Base-by-base conservation (phyloP, 2,888 invertebrate genomes). In the Epirrhoe tristata region DNA sequence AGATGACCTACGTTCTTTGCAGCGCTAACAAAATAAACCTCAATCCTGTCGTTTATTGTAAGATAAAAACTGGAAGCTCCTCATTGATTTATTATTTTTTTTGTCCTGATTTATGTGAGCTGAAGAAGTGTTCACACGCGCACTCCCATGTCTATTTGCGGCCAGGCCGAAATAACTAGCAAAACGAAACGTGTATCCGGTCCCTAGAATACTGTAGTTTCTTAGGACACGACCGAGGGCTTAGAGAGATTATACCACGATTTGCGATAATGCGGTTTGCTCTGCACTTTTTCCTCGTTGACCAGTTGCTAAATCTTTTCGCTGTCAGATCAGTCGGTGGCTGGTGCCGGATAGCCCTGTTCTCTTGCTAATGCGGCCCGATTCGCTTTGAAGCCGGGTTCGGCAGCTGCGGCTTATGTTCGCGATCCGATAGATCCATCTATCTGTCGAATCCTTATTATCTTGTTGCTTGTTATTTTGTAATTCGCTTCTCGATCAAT, bases 181-280 rank as follows among this genome's bases (percentile, higher is more conserved):
- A 82, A 86, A 88, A 87, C 81, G 82, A 81, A 85, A 84, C 84
- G 82, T 82, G 81, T 84, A 84, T 87, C 85, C 85, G 85, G 86
- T 81, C 80, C 80, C 81, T 81, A 80, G 77, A 67, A 71, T 73
- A 70, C 77, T 75, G 74, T 74, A 78, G 76, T 82, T 81, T 74
- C 80, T 76, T n/a, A n/a, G 78, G 65, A 71, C 74, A 59, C 76
- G 71, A 70, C 74, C 77, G 76, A 75, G 74, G 78, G 80, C 82
- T 87, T 86, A 84, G 72, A 76, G 76, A 79, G 87, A 89, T 89
- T 86, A 89, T 82, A 77, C 81, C 78, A 79, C 83, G 82, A 86
- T 86, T 87, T 85, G 87, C 79, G 84, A 86, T 88, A 85, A 86
- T 84, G 84, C 81, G 85, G 85, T 81, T 75, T 73, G 71, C 81